Percentiles rank a stretch among this genome's conserved stretches.
phyloP scores from a whole-genome alignment of 2,888 invertebrate genomes.

The Phania funesta region DNA sequence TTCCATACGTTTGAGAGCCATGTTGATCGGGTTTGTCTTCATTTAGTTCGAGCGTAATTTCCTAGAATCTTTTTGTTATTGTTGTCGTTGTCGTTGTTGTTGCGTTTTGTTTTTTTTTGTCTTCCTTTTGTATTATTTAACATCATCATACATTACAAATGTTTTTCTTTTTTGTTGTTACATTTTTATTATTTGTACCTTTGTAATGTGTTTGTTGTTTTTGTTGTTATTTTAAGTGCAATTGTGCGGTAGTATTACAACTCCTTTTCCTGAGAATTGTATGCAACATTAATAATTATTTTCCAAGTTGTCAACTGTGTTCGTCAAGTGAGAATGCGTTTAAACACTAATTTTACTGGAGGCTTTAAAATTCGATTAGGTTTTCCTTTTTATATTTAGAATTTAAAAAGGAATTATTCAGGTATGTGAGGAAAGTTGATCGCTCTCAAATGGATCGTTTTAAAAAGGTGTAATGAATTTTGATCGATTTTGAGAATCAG shows the following conservation, averaged over 20 bases:
- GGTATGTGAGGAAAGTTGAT: no score
- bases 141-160: slow-evolving; percentile 50
- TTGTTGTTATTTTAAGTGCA: not conserved
- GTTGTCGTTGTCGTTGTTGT: slow-evolving; percentile 17
- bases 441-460: no score
- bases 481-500: no score
- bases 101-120: slow-evolving; percentile 22
- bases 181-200: slow-evolving; percentile 11
- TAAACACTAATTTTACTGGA: not conserved
- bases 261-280: slow-evolving; percentile 38
- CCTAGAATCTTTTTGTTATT: slow-evolving; percentile 9
- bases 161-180: slow-evolving; percentile 18
- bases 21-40: slow-evolving; percentile 62
- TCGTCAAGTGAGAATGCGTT: not conserved
- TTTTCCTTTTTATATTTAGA: no score
- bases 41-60: slow-evolving; percentile 55
- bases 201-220: not conserved
- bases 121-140: slow-evolving; percentile 49
- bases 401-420: no score
- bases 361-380: not conserved
- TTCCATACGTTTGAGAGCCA: slow-evolving; percentile 47
- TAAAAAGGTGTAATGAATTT: no score
- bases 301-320: slow-evolving; percentile 12
- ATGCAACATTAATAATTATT: slow-evolving; percentile 25
- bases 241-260: slow-evolving; percentile 34